Conservation (phyloP, 1,140 invertebrate genomes). For the Zelostemma sp. region DNA sequence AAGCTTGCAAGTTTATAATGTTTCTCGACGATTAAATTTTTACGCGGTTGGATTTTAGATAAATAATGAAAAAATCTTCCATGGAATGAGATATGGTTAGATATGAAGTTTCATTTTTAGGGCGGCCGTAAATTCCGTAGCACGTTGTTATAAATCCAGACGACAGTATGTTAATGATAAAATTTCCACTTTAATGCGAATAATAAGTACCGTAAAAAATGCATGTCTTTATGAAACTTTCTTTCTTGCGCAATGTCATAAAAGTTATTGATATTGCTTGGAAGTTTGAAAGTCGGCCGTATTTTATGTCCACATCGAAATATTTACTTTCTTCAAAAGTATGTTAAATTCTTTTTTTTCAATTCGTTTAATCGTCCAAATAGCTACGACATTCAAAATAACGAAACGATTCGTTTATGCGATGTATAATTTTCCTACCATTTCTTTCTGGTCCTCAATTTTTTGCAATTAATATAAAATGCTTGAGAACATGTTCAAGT, state of each 20-base stretch:
- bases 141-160: conserved; percentile 5
- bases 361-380: too few species aligned
- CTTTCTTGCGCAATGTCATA: not conserved
- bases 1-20: not conserved
- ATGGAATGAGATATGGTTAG: not conserved
- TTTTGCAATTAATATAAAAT: too few species aligned
- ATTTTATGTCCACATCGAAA: not conserved
- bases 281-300: not conserved
- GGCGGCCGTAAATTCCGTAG: not conserved
- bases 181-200: conserved; percentile 3
- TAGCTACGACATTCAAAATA: too few species aligned
- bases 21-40: too few species aligned
- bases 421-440: not conserved
- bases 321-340: not conserved
- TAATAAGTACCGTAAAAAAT: conserved; percentile 5
- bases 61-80: not conserved
- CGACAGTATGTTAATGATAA: conserved; percentile 11
- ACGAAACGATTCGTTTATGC: too few species aligned
- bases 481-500: too few species aligned
- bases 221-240: conserved; percentile 4
- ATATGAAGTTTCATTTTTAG: not conserved
- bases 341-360: not conserved
- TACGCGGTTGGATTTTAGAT: not conserved
- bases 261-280: conserved; percentile 4
- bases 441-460: not conserved